These are phyloP conservation scores for Ptychadena robeensis DNA, from an alignment of 2,797 vertebrate species.

Conservation along the genomic window DNA sequence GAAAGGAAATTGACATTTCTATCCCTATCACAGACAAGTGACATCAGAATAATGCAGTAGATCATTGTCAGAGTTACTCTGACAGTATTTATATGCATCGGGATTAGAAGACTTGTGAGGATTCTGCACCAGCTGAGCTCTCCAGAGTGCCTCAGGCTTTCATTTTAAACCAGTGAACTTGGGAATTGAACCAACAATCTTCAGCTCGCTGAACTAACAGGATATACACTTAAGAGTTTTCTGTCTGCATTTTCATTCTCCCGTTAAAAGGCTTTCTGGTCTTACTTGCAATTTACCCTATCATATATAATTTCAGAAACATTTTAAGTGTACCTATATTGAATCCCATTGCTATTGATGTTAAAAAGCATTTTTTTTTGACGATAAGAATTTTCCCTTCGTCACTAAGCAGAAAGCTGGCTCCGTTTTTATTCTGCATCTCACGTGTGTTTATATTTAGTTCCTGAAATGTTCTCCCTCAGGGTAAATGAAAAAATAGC, in stretches of 20 bases:
- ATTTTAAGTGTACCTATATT: slow-evolving; percentile 14
- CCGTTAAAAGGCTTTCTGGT: slow-evolving; percentile 34
- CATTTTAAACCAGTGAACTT: slow-evolving; percentile 60
- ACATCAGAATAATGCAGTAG: slow-evolving; percentile 57
- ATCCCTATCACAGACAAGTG: slow-evolving; percentile 55
- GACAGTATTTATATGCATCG: slow-evolving; percentile 60
- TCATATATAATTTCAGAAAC: slow-evolving; percentile 15
- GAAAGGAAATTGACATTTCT: slow-evolving; percentile 59
- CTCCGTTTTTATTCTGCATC: neutral
- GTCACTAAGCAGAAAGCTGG: neutral
- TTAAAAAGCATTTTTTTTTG: neutral
- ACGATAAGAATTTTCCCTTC: neutral
- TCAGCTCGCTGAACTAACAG: slow-evolving; percentile 51
- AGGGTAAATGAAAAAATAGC: neutral
- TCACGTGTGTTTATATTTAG: neutral
- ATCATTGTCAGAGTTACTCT: slow-evolving; percentile 59
- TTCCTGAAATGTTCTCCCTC: neutral
- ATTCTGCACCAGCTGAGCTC: slow-evolving; percentile 56
- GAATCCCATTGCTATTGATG: neutral
- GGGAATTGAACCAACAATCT: slow-evolving; percentile 62
- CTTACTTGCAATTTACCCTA: slow-evolving; percentile 28
- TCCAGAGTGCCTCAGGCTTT: slow-evolving; percentile 58
- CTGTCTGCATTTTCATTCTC: slow-evolving; percentile 28
- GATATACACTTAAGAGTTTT: slow-evolving; percentile 47
- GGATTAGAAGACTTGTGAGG: slow-evolving; percentile 60